A percentile compares a stretch with the other conserved stretches of the same genome.
phyloP scores from a whole-genome alignment of 2,113 vertebrate genomes.

The rat (Rattus norvegicus) region DNA sequence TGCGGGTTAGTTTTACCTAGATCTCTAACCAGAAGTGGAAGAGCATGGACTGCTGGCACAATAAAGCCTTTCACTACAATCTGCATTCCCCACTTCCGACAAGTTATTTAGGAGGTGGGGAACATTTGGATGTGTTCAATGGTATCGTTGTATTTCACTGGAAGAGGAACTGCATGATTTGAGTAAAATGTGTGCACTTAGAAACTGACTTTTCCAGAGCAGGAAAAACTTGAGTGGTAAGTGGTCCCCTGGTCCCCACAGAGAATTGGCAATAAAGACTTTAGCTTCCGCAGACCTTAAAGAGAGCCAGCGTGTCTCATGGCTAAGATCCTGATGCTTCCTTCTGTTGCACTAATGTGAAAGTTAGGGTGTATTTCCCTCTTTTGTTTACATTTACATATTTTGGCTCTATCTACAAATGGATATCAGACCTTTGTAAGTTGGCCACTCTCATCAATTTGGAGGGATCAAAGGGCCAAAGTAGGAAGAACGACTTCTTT shows the following conservation, averaged over 20 bases:
- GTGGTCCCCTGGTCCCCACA: constrained; percentile 50
- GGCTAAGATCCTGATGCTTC: constrained; percentile 37
- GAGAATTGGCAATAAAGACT: constrained; percentile 66
- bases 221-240: constrained; percentile 61
- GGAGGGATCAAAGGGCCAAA: constrained; percentile 43
- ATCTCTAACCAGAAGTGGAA: constrained; percentile 59
- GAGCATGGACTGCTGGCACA: constrained; percentile 57
- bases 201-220: constrained; percentile 60
- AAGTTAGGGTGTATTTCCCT: constrained; percentile 27
- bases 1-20: constrained; percentile 37
- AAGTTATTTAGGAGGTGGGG: constrained; percentile 35
- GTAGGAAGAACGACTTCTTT: constrained; percentile 11
- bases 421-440: neutral
- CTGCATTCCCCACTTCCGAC: constrained; percentile 54
- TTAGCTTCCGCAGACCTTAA: constrained; percentile 61
- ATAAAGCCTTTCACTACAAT: constrained; percentile 61
- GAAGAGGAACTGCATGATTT: constrained; percentile 64
- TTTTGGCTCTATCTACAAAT: constrained; percentile 49
- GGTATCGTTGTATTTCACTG: constrained; percentile 60
- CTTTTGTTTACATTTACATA: neutral
- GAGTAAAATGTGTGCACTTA: constrained; percentile 64
- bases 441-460: constrained; percentile 31
- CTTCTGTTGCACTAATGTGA: constrained; percentile 30
- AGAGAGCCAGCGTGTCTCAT: neutral
- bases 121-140: constrained; percentile 55